Evolutionary conservation across 2,888 invertebrate species (phyloP).

Genomic region (Cryptus viduatorius): DNA sequence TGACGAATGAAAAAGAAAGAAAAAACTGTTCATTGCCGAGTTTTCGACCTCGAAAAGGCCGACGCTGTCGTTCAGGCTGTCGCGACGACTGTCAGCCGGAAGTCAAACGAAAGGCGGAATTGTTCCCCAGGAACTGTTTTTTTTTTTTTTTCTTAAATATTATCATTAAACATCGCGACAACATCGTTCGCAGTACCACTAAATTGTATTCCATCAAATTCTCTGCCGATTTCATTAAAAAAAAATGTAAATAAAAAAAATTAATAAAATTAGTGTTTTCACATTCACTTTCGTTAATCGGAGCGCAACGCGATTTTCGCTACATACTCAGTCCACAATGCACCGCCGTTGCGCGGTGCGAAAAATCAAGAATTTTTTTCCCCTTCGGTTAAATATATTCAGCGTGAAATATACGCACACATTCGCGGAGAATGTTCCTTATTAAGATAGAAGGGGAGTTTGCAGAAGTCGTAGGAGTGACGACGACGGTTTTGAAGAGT

Average conservation of each 20-base stretch:
- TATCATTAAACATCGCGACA: background rate
- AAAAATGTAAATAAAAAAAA: background rate
- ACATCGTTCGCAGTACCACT: background rate
- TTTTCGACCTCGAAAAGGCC: conserved; percentile 25
- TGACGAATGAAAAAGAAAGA: background rate
- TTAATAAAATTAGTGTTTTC: background rate
- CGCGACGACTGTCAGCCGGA: background rate
- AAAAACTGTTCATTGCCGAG: background rate
- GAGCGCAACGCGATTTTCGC: conserved; percentile 1
- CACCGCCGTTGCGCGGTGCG: no score
- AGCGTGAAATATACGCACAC: background rate
- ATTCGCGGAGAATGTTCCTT: background rate
- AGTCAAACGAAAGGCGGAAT: conserved; percentile 8
- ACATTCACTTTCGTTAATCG: background rate
- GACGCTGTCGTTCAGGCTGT: background rate
- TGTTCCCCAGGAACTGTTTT: background rate
- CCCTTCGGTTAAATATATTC: no score
- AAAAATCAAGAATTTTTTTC: no score
- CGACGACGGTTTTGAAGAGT: background rate
- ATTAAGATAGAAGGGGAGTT: background rate
- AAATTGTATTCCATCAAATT: background rate
- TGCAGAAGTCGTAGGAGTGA: conserved; percentile 11
- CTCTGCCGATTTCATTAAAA: background rate
- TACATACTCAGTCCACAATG: background rate
- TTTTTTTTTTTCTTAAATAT: background rate